A percentile compares a stretch with the other conserved stretches of the same genome.
These are phyloP conservation scores for Microtus oregoni DNA, from an alignment of 2,113 vertebrate genomes.

Conservation along the genomic window DNA sequence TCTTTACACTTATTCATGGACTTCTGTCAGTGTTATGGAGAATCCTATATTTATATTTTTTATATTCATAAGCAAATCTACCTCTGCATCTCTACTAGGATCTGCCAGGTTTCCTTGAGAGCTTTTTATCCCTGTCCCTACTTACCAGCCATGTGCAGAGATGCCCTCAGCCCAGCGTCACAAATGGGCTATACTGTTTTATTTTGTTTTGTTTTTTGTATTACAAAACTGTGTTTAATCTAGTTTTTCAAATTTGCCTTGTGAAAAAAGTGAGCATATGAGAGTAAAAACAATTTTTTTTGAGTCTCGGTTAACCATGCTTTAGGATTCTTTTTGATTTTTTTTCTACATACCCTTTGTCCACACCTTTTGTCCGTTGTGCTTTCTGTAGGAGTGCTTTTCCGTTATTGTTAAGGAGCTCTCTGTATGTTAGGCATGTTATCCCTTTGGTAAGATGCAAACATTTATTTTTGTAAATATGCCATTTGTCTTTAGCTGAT, in stretches of 20 bases:
- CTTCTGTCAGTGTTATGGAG: background rate
- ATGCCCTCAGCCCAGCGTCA: background rate
- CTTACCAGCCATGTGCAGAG: background rate
- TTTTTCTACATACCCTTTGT: background rate
- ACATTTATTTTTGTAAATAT: background rate
- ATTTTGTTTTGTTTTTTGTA: background rate
- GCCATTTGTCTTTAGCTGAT: conserved; percentile 22
- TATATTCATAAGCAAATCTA: background rate
- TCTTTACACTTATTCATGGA: background rate
- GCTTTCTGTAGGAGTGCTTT: background rate
- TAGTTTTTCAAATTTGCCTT: background rate
- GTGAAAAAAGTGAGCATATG: background rate
- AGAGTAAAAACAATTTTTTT: background rate
- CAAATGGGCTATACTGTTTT: background rate
- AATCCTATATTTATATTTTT: background rate
- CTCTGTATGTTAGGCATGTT: conserved; percentile 1
- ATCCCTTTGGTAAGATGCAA: background rate
- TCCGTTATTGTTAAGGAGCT: background rate
- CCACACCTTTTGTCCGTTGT: background rate
- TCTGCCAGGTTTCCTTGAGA: background rate
- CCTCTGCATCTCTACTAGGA: background rate
- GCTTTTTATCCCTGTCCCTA: background rate
- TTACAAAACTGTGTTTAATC: background rate
- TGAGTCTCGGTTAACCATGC: background rate
- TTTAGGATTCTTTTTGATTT: conserved; percentile 29